Conservation (phyloP, 2,888 invertebrate species). For the Acheta domesticus region DNA sequence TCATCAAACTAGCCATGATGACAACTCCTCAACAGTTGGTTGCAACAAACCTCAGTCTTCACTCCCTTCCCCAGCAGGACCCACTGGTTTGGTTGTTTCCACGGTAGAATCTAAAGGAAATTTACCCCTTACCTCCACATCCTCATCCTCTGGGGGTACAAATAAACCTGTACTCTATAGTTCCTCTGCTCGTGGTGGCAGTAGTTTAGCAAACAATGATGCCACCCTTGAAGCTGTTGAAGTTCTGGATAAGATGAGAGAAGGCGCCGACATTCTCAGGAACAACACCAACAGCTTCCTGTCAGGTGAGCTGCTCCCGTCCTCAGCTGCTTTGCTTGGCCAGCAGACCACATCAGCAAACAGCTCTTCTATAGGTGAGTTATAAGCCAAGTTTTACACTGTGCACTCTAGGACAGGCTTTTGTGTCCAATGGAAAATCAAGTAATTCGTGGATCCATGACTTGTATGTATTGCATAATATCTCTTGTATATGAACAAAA, state of each 20-base stretch:
- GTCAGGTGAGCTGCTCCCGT: constrained; percentile 62
- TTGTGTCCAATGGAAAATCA: too few relatives aligned
- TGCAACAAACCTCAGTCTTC: neutral
- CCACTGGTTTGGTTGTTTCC: neutral
- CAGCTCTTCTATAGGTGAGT: constrained; percentile 6
- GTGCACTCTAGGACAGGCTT: neutral
- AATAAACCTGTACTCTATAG: constrained; percentile 1
- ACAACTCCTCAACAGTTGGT: neutral
- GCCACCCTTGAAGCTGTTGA: constrained; percentile 55
- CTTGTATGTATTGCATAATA: too few relatives aligned
- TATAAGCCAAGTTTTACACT: neutral
- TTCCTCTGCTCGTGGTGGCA: constrained; percentile 7
- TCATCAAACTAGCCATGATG: constrained; percentile 7
- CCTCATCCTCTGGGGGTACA: constrained; percentile 1
- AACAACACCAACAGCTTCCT: constrained; percentile 78
- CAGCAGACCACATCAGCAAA: neutral
- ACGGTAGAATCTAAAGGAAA: neutral
- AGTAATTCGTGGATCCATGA: too few relatives aligned
- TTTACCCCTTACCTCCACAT: neutral
- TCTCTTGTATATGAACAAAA: too few relatives aligned
- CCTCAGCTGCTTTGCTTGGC: constrained; percentile 47
- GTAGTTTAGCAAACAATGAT: constrained; percentile 18
- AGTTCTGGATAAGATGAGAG: constrained; percentile 63
- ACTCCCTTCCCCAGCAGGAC: neutral
- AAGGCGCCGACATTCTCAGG: constrained; percentile 67